Evolutionary conservation across 1,140 invertebrate species (phyloP), one percentile per base, ranked within the genome.

Genomic region (Drosophila kikkawai): DNA sequence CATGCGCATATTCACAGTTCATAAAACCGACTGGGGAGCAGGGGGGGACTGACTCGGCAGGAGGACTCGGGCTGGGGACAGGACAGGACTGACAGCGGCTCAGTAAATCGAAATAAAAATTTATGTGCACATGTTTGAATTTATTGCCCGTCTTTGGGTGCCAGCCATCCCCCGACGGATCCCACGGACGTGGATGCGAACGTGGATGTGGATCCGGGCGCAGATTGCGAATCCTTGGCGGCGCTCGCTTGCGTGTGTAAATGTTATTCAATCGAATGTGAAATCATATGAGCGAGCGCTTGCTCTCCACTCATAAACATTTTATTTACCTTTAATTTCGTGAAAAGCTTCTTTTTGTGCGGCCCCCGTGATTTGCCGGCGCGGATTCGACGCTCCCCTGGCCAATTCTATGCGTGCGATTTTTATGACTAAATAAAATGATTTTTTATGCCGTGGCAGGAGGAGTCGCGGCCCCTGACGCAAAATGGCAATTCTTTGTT

Each of bases 251-350:
- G 84, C 85, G 80, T 88, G 84, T 90, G 84, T 84, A 88, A 88
- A 88, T 90, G 84, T 90, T 87, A 87, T 90, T 87, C 84, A 87
- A 87, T 87, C 84, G 87, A 87, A 87, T 88, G 84, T 75, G 85
- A 87, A 87, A 90, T 87, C 77, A 87, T 87, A 88, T 87, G 80
- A 80, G 81, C 83, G 75, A 73, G 86, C 84, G 76, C 74, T 82
- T 82, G 70, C 83, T 67, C 57, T 88, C 67, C 80, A 83, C 80
- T 87, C 84, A 87, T 87, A 87, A 87, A 87, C 85, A 87, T 87
- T 87, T 87, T 87, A 87, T 87, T 87, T 87, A 88, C 84, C 84
- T 87, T 87, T 87, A 87, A 87, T 87, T 88, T 87, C 80, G 84
- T 84, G 85, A 78, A 71, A 87, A 84, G 84, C 84, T 75, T 66